These are phyloP conservation scores for Stylophora pistillata DNA, from an alignment of 64 coral and sea anemone genomes.

Conservation along the genomic window DNA sequence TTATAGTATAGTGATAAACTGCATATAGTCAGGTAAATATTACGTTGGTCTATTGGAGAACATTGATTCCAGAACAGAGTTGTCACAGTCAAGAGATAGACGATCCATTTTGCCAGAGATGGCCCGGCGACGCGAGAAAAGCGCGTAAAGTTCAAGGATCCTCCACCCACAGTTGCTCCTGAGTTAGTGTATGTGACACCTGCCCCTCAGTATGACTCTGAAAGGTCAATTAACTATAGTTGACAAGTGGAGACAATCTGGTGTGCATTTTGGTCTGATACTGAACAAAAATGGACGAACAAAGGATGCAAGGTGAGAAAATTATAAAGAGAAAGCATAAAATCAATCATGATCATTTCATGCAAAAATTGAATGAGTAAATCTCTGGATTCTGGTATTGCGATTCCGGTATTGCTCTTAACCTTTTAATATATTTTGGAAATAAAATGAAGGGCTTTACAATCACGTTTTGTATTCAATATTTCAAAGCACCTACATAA, in stretches of 20 bases:
- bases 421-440: too few relatives aligned
- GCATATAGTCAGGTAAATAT: not conserved
- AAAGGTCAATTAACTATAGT: slow-evolving; percentile 42
- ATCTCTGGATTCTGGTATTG: too few relatives aligned
- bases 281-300: slow-evolving; percentile 55
- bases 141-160: slow-evolving; percentile 71
- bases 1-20: not conserved
- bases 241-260: slow-evolving; percentile 7
- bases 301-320: slow-evolving; percentile 63
- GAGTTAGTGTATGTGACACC: not conserved
- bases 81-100: not conserved
- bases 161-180: slow-evolving; percentile 34
- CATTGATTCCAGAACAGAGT: not conserved
- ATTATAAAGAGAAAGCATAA: not conserved
- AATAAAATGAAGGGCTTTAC: too few relatives aligned
- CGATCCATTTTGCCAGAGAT: not conserved
- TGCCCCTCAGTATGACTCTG: slow-evolving; percentile 50
- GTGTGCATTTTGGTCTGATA: slow-evolving; percentile 57
- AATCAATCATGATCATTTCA: not conserved
- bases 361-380: not conserved
- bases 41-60: not conserved
- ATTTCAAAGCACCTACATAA: too few relatives aligned
- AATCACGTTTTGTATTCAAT: too few relatives aligned
- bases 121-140: not conserved
- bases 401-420: too few relatives aligned